These are phyloP conservation scores for Mustelus asterias DNA, from an alignment of 2,113 vertebrate species.

Conservation along the genomic window DNA sequence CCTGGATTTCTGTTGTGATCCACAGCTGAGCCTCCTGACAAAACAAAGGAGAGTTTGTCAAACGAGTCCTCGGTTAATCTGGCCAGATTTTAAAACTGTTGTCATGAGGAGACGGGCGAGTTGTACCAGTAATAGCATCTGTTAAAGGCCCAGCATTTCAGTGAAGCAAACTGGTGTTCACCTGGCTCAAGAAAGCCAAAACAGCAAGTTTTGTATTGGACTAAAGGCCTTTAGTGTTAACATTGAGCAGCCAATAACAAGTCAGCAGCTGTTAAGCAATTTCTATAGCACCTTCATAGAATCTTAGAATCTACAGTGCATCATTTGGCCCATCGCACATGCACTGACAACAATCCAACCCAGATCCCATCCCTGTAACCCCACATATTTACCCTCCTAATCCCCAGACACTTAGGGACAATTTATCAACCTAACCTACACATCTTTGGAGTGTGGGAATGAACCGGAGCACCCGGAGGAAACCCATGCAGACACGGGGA, in stretches of 20 bases:
- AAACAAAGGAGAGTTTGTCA: neutral
- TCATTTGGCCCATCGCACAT: too few relatives aligned
- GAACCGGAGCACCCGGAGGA: too few relatives aligned
- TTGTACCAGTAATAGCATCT: neutral
- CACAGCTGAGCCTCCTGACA: neutral
- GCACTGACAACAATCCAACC: too few relatives aligned
- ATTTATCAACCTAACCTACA: too few relatives aligned
- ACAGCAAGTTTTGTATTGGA: neutral
- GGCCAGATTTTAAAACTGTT: neutral
- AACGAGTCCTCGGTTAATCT: neutral
- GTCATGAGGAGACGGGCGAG: neutral
- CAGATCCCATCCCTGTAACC: too few relatives aligned
- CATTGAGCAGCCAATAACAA: neutral
- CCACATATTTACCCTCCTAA: too few relatives aligned
- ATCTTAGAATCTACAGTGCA: too few relatives aligned
- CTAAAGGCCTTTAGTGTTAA: neutral
- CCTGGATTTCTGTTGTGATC: neutral
- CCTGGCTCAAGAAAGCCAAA: too few relatives aligned
- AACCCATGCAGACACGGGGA: too few relatives aligned
- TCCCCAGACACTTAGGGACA: too few relatives aligned
- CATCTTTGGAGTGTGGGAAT: too few relatives aligned
- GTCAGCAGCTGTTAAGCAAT: neutral
- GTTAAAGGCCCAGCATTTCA: neutral
- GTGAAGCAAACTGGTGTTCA: neutral
- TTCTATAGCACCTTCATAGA: neutral